Evolutionary conservation across 1,140 invertebrate species (phyloP).

Genomic region (Zaprionus kolodkinae): DNA sequence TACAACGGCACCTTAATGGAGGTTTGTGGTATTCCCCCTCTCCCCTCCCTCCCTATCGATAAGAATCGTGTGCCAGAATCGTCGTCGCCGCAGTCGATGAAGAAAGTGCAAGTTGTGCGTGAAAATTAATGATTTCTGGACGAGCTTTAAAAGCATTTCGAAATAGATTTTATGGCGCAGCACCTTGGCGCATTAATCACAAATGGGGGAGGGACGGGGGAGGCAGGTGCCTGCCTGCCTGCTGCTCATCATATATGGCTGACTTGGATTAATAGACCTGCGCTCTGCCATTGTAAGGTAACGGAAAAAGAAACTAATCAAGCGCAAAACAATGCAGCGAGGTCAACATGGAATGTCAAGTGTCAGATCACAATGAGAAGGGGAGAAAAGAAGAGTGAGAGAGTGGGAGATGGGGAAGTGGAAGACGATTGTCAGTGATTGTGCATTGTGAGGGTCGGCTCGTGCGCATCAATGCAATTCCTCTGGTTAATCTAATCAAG

Average conservation of each 20-base stretch:
- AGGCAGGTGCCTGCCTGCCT: neutral
- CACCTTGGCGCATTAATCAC: slow-evolving; percentile 24
- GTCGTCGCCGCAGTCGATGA: neutral
- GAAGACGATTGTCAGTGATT: slow-evolving; percentile 21
- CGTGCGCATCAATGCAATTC: slow-evolving; percentile 43
- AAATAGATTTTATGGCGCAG: slow-evolving; percentile 41
- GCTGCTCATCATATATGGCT: neutral
- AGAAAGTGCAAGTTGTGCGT: slow-evolving; percentile 40
- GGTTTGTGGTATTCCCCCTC: neutral
- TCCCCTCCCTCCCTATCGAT: too few relatives aligned
- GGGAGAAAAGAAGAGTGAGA: slow-evolving; percentile 4
- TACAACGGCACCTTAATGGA: slow-evolving; percentile 15
- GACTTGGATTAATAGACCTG: slow-evolving; percentile 51
- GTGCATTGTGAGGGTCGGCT: slow-evolving; percentile 36
- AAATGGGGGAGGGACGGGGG: too few relatives aligned
- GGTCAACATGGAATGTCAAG: slow-evolving; percentile 25
- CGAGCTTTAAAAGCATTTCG: slow-evolving; percentile 35
- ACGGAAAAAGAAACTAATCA: slow-evolving; percentile 43
- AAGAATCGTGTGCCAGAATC: slow-evolving; percentile 16
- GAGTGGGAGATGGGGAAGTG: slow-evolving; percentile 16
- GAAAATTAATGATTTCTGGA: slow-evolving; percentile 35
- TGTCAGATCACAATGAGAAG: slow-evolving; percentile 19
- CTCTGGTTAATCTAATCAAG: slow-evolving; percentile 67
- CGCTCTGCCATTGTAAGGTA: neutral
- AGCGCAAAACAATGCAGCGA: slow-evolving; percentile 43